A percentile compares a stretch with the other conserved stretches of the same genome.
Evolutionary conservation across 2,113 vertebrate genomes (phyloP).

Genomic region (Psophia crepitans): DNA sequence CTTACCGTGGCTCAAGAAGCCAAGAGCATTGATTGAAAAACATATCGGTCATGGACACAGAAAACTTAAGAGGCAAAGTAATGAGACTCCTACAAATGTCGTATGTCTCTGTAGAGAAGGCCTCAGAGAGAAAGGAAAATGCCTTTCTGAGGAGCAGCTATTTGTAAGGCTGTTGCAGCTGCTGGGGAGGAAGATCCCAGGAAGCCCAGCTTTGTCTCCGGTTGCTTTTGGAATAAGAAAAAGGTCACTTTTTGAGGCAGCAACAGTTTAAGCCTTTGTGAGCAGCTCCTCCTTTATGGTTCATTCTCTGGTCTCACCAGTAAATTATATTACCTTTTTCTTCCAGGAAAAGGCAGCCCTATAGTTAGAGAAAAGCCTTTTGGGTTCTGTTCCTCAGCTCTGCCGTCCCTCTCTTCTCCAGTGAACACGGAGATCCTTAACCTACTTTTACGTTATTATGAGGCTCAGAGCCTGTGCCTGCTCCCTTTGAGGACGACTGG

Average conservation of each 20-base stretch:
- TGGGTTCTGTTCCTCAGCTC: neutral
- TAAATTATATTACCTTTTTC: constrained; percentile 21
- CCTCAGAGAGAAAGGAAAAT: neutral
- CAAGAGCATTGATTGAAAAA: neutral
- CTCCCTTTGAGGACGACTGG: constrained; percentile 51
- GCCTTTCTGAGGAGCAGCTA: neutral
- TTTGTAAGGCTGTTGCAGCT: neutral
- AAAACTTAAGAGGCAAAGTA: neutral
- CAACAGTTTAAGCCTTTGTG: neutral
- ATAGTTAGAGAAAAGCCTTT: constrained; percentile 11
- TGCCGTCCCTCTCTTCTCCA: neutral
- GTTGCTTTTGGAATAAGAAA: neutral
- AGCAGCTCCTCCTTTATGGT: neutral
- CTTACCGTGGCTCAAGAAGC: neutral
- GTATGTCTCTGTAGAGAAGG: neutral
- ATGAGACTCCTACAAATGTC: neutral
- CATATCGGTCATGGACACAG: neutral
- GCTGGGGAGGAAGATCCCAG: neutral
- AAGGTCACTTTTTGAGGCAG: constrained; percentile 16
- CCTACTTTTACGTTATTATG: constrained; percentile 33
- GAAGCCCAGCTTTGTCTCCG: neutral
- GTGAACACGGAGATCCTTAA: constrained; percentile 51
- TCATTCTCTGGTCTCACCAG: neutral
- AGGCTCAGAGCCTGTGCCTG: constrained; percentile 23
- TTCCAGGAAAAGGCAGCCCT: neutral